phyloP scores from a whole-genome alignment of 2,797 vertebrate genomes.

The Gallinago stenura region DNA sequence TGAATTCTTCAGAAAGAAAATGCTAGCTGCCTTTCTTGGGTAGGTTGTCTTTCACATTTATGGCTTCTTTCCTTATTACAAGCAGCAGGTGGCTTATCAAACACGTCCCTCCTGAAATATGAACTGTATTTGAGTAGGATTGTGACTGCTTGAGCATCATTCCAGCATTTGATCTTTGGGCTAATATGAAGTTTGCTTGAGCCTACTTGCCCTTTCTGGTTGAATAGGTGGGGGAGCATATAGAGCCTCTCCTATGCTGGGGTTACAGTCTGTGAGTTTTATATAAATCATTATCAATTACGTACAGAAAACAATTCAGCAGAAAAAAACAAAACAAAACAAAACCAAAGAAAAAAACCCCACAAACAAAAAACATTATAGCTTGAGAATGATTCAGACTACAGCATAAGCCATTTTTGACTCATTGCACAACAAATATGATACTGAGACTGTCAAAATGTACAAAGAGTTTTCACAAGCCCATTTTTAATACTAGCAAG shows the following conservation, averaged over 20 bases:
- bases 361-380: not conserved
- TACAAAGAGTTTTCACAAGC: not conserved
- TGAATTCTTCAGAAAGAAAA: not conserved
- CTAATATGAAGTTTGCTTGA: not conserved
- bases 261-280: not conserved
- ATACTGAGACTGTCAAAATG: not conserved
- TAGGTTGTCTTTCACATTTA: not conserved
- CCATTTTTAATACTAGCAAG: not conserved
- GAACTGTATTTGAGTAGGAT: not conserved
- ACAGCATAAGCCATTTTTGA: not conserved
- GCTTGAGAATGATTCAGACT: not conserved
- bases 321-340: not conserved
- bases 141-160: not conserved
- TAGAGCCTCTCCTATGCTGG: accelerated
- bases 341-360: not conserved
- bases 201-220: not conserved
- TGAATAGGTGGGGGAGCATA: not conserved
- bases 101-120: not conserved
- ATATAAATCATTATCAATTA: not conserved
- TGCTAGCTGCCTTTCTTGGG: not conserved
- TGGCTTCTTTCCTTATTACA: not conserved
- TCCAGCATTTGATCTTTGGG: not conserved
- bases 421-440: not conserved
- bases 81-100: not conserved
- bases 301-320: not conserved